These are phyloP conservation scores for Fragum fragum DNA, from an alignment of 2,888 invertebrate genomes.

Conservation along the genomic window DNA sequence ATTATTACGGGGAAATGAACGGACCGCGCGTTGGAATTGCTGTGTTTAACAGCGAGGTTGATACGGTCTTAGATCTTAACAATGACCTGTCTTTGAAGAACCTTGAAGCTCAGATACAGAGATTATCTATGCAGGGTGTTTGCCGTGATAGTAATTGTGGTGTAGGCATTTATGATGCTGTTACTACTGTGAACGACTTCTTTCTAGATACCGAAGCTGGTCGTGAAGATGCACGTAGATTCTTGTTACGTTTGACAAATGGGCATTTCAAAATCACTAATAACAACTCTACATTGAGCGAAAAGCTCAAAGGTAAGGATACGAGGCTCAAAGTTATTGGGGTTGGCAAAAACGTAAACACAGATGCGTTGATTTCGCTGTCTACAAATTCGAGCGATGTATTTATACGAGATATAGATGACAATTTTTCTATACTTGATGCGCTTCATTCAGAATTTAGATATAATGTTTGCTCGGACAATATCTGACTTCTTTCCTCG, in stretches of 20 bases:
- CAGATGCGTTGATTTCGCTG: not conserved
- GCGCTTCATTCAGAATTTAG: constrained; percentile 3
- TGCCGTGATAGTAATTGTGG: constrained; percentile 6
- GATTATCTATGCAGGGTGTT: not conserved
- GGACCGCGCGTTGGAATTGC: not conserved
- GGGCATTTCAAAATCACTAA: not conserved
- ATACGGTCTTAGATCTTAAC: not conserved
- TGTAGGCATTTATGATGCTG: not conserved
- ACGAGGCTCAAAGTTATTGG: not conserved
- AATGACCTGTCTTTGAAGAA: not conserved
- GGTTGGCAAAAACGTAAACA: not conserved
- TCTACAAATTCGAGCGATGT: not conserved
- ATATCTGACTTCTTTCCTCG: not conserved
- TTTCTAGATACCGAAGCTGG: not conserved
- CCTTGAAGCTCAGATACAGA: not conserved
- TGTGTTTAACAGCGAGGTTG: not conserved
- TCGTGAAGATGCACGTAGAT: constrained; percentile 14
- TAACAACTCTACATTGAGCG: not conserved
- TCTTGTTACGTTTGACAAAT: constrained; percentile 29
- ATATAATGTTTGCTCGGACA: constrained; percentile 1
- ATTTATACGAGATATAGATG: not conserved
- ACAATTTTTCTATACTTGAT: not conserved
- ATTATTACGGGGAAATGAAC: not conserved
- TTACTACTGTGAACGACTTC: not conserved
- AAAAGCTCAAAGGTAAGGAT: not conserved